phyloP scores from a whole-genome alignment of 2,888 invertebrate genomes.

The Hyposoter didymator region DNA sequence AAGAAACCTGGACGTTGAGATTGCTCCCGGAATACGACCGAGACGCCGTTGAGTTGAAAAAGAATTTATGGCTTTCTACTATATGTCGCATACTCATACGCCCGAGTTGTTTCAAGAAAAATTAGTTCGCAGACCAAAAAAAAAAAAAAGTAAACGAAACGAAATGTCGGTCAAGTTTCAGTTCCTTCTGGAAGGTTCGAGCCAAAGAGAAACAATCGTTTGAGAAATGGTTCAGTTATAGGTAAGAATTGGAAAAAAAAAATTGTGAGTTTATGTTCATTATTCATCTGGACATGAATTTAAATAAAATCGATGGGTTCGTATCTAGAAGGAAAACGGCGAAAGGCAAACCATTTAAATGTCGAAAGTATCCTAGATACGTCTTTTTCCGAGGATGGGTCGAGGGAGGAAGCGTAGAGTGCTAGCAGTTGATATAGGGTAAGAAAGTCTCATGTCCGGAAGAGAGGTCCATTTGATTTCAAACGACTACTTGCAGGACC shows the following conservation, averaged over 20 bases:
- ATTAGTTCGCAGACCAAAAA: neutral
- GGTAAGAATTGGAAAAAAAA: neutral
- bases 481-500: constrained; percentile 57
- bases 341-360: neutral
- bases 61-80: constrained; percentile 5
- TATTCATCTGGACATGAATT: neutral
- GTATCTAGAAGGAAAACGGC: neutral
- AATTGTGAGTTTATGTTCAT: neutral
- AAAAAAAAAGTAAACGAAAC: too few relatives aligned
- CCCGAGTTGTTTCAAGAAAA: neutral
- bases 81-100: neutral
- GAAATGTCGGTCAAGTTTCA: neutral
- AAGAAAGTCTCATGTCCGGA: constrained; percentile 52
- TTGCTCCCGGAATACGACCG: constrained; percentile 15
- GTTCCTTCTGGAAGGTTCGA: neutral
- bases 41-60: constrained; percentile 37
- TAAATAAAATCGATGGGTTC: neutral
- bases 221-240: neutral
- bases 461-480: constrained; percentile 63
- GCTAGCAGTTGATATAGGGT: constrained; percentile 15
- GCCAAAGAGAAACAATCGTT: neutral
- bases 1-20: constrained; percentile 21
- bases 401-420: neutral
- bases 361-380: neutral
- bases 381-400: neutral